phyloP scores from a whole-genome alignment of 1,140 invertebrate genomes.

The Drosophila sp. region DNA sequence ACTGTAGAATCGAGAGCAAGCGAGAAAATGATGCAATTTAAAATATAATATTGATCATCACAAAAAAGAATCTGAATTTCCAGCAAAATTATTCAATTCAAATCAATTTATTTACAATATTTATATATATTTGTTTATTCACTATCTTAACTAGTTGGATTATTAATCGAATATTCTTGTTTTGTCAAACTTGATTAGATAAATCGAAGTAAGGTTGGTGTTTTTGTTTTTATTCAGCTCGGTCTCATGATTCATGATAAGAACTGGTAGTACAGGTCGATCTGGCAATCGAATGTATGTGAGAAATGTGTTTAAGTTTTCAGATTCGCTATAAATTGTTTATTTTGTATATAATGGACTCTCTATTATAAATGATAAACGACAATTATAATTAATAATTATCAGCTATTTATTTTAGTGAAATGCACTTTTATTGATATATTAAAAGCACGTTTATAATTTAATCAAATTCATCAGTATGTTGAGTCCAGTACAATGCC shows the following conservation, averaged over 20 bases:
- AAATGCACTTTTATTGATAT: neutral
- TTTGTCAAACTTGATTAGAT: slow-evolving; percentile 17
- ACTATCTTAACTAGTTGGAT: slow-evolving; percentile 14
- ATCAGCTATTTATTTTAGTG: neutral
- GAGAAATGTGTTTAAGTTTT: neutral
- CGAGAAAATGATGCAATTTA: slow-evolving; percentile 45
- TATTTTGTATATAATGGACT: neutral
- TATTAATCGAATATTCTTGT: slow-evolving; percentile 23
- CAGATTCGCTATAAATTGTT: slow-evolving; percentile 1
- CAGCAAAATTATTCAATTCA: slow-evolving; percentile 3
- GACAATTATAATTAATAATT: no score
- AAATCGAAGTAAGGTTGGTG: slow-evolving; percentile 10
- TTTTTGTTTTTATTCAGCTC: neutral
- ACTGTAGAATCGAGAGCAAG: slow-evolving; percentile 17
- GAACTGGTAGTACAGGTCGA: slow-evolving; percentile 7
- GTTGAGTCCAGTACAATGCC: no score
- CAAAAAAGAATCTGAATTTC: neutral
- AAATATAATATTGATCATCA: slow-evolving; percentile 6
- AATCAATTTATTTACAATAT: slow-evolving; percentile 17
- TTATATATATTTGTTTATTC: slow-evolving; percentile 15
- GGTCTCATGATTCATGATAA: neutral
- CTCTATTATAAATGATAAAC: no score
- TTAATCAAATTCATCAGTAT: no score
- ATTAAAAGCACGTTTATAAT: neutral
- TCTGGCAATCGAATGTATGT: neutral